A percentile compares a stretch with the other conserved stretches of the same genome.
Evolutionary conservation across 30 jellyfish, hydroid and myxozoan species (phyloP).

Genomic region (Aurelia aurita): DNA sequence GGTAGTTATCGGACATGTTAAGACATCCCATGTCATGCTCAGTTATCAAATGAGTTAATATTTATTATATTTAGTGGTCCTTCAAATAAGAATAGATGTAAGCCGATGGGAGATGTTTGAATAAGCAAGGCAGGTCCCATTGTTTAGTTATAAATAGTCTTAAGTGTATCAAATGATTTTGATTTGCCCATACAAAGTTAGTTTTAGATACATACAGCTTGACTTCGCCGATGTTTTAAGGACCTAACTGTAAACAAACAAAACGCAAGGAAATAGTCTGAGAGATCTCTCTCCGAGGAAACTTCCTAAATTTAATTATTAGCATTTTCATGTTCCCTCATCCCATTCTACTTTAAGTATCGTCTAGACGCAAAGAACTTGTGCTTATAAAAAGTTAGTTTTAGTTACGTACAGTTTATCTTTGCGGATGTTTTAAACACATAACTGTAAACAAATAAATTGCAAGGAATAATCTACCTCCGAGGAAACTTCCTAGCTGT

Average conservation of each 20-base stretch:
- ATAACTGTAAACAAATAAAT: too few species aligned
- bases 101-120: constrained; percentile 36
- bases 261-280: background rate
- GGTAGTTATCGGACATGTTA: constrained; percentile 4
- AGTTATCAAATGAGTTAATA: constrained; percentile 21
- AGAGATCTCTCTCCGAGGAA: too few species aligned
- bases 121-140: constrained; percentile 36
- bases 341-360: too few species aligned
- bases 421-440: too few species aligned
- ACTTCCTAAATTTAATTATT: too few species aligned
- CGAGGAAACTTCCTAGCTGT: too few species aligned
- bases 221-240: constrained; percentile 26
- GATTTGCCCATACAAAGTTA: too few species aligned
- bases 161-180: constrained; percentile 37
- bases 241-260: background rate
- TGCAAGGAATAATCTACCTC: too few species aligned
- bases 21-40: constrained; percentile 1
- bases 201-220: constrained; percentile 14
- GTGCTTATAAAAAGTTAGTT: too few species aligned
- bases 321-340: too few species aligned
- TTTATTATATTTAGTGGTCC: background rate
- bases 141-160: constrained; percentile 13
- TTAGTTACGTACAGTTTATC: too few species aligned
- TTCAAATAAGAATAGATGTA: constrained; percentile 4
- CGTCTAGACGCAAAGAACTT: too few species aligned